A percentile compares a stretch with the other conserved stretches of the same genome.
Conservation (phyloP, 2,797 vertebrate genomes). For the Sebastes itinus region DNA sequence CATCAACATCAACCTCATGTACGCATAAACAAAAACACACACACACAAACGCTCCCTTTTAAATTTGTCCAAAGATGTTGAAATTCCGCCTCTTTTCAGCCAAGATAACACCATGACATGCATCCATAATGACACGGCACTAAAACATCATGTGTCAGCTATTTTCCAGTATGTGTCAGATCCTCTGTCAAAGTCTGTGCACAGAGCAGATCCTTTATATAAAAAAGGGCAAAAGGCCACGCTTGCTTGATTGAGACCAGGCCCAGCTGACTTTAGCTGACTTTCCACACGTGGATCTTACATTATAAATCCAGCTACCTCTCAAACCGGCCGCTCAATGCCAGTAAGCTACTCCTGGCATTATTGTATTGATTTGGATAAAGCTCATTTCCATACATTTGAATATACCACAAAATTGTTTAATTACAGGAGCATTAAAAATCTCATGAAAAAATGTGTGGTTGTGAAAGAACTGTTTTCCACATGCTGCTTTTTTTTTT, state of each 20-base stretch:
- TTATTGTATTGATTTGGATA: conserved; percentile 4
- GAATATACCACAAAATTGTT: conserved; percentile 39
- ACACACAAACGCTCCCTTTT: conserved; percentile 4
- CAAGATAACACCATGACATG: conserved; percentile 21
- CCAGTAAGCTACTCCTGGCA: conserved; percentile 11
- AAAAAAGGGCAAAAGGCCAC: conserved; percentile 56
- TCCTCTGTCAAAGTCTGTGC: conserved; percentile 50
- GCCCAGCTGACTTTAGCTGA: conserved; percentile 60
- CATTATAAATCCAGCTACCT: conserved; percentile 46
- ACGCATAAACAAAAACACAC: background rate
- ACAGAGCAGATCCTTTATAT: conserved; percentile 45
- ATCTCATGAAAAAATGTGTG: conserved; percentile 25
- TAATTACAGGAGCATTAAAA: conserved; percentile 48
- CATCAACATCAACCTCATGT: background rate
- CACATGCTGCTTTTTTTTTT: conserved; percentile 56
- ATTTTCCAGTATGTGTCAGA: conserved; percentile 51
- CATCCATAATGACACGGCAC: conserved; percentile 29
- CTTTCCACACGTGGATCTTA: conserved; percentile 62
- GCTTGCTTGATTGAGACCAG: conserved; percentile 70
- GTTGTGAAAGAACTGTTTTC: conserved; percentile 69
- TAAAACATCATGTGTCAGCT: conserved; percentile 48
- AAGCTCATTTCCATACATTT: conserved; percentile 41
- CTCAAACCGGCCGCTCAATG: conserved; percentile 26
- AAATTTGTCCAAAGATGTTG: conserved; percentile 16
- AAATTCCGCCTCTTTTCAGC: conserved; percentile 14